These are phyloP conservation scores for Onchidella celtica DNA, from an alignment of 2,888 invertebrate species.

Conservation along the genomic window DNA sequence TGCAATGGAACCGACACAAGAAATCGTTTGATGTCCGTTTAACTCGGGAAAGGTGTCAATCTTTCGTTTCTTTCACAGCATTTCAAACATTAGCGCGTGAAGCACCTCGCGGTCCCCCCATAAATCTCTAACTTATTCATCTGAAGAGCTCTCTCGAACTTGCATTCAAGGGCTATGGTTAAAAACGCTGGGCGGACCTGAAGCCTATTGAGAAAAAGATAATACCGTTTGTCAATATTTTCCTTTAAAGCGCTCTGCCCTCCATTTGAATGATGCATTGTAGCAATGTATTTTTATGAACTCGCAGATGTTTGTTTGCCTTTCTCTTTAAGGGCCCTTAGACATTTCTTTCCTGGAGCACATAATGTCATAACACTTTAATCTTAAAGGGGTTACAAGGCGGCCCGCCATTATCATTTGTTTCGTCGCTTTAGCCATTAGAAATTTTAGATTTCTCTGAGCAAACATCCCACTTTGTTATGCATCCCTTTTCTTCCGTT, in stretches of 20 bases:
- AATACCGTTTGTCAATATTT: constrained; percentile 36
- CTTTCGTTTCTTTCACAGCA: neutral
- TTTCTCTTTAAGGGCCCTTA: constrained; percentile 8
- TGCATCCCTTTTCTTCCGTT: constrained; percentile 16
- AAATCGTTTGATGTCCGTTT: neutral
- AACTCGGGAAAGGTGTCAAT: neutral
- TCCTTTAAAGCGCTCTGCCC: constrained; percentile 25
- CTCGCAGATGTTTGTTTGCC: constrained; percentile 39
- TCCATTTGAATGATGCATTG: constrained; percentile 3
- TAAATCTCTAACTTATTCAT: neutral
- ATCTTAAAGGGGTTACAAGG: neutral
- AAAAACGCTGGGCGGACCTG: constrained; percentile 20
- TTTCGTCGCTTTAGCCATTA: constrained; percentile 3
- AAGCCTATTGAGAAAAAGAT: constrained; percentile 23
- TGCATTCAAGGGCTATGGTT: neutral
- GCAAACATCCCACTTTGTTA: constrained; percentile 22
- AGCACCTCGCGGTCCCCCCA: neutral
- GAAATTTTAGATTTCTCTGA: constrained; percentile 29
- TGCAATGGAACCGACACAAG: neutral
- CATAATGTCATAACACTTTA: constrained; percentile 35
- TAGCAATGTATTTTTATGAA: constrained; percentile 39
- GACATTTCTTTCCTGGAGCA: constrained; percentile 10
- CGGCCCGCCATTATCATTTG: constrained; percentile 20
- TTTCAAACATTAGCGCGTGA: neutral
- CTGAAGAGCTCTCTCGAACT: neutral